Evolutionary conservation across 2,113 vertebrate species (phyloP).

Genomic region (Apeltes quadracus): DNA sequence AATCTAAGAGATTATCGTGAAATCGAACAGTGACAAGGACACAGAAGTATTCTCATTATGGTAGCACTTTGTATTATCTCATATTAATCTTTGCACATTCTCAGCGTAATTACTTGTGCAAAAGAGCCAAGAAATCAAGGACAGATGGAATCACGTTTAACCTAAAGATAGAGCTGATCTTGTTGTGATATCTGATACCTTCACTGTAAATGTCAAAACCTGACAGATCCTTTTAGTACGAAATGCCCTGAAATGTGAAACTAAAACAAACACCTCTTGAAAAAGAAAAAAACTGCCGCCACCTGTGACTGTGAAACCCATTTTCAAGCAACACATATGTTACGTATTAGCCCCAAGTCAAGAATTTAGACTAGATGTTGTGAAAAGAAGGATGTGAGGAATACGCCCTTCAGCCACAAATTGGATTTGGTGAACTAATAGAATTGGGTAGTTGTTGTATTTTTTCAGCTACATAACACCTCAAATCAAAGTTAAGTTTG

Average conservation of each 20-base stretch:
- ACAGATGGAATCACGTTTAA: constrained; percentile 56
- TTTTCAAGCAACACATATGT: neutral
- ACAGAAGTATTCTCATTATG: constrained; percentile 69
- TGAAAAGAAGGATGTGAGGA: neutral
- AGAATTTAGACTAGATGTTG: neutral
- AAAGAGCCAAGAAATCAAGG: constrained; percentile 70
- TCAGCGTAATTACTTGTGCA: constrained; percentile 71
- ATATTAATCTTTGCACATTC: constrained; percentile 70
- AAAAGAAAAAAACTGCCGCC: neutral
- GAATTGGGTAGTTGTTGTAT: neutral
- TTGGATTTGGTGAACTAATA: neutral
- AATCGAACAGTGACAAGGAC: constrained; percentile 73
- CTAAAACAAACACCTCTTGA: neutral
- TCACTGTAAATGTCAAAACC: constrained; percentile 15
- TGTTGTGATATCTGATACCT: constrained; percentile 24
- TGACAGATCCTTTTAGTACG: constrained; percentile 10
- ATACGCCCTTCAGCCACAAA: neutral
- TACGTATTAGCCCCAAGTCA: neutral
- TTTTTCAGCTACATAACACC: neutral
- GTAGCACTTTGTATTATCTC: constrained; percentile 66
- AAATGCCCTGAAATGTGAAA: constrained; percentile 10
- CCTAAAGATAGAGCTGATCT: constrained; percentile 35
- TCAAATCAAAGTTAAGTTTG: neutral
- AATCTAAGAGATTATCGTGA: constrained; percentile 78
- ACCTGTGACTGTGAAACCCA: neutral